Percentiles rank a stretch among this genome's conserved stretches.
Evolutionary conservation across 2,888 invertebrate genomes (phyloP).

Genomic region (Clitarchus hookeri): DNA sequence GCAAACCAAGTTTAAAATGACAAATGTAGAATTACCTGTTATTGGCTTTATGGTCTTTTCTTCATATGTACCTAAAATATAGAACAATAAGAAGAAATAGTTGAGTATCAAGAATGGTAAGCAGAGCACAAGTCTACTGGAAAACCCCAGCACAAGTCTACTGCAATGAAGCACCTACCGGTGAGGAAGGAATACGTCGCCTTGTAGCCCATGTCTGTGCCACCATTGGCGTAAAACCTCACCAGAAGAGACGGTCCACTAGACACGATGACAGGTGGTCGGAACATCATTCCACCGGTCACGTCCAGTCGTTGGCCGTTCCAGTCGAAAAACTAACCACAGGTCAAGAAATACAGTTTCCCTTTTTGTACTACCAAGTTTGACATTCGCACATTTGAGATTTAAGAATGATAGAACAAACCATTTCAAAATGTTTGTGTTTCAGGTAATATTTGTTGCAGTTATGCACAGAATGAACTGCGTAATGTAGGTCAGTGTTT

Average conservation of each 20-base stretch:
- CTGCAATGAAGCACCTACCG: slow-evolving; percentile 19
- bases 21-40: slow-evolving; percentile 42
- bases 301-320: slow-evolving; percentile 68
- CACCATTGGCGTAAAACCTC: slow-evolving; percentile 72
- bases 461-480: no score
- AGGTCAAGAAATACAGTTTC: background rate
- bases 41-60: slow-evolving; percentile 44
- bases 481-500: no score
- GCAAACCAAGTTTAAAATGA: slow-evolving; percentile 10
- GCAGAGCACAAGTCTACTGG: background rate
- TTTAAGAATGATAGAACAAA: no score
- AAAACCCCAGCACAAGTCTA: background rate
- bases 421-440: no score
- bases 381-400: no score
- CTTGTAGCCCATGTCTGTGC: slow-evolving; percentile 67
- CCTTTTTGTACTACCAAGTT: no score
- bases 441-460: no score
- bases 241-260: slow-evolving; percentile 66
- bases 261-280: slow-evolving; percentile 69
- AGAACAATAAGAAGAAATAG: slow-evolving; percentile 21
- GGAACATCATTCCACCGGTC: slow-evolving; percentile 67
- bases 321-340: slow-evolving; percentile 66
- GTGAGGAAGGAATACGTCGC: slow-evolving; percentile 62
- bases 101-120: slow-evolving; percentile 16
- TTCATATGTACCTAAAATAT: slow-evolving; percentile 39